These are phyloP conservation scores for Lasioglossum oenotherae DNA, from an alignment of 2,888 invertebrate genomes.

Conservation along the genomic window DNA sequence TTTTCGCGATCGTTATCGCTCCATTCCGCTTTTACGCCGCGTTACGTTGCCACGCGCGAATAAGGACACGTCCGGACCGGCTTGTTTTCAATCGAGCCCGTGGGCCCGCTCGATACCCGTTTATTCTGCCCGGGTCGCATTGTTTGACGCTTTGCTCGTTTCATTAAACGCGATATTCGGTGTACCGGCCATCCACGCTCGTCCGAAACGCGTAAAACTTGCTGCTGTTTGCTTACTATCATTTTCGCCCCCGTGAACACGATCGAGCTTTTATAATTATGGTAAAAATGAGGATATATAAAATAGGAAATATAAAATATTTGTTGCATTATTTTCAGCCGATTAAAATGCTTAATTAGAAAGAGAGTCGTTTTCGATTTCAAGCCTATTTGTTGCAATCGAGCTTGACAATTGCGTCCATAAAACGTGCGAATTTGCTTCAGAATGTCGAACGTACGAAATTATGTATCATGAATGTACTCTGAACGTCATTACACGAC, in stretches of 20 bases:
- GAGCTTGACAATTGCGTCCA: not conserved
- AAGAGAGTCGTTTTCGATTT: too few species aligned
- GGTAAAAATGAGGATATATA: too few species aligned
- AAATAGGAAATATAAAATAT: not conserved
- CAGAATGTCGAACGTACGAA: not conserved
- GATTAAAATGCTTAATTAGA: not conserved
- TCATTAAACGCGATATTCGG: conserved; percentile 2
- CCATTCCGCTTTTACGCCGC: conserved; percentile 5
- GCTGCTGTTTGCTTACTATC: not conserved
- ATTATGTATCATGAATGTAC: not conserved
- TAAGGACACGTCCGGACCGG: conserved; percentile 12
- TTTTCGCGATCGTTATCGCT: conserved; percentile 36
- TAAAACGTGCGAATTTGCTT: not conserved
- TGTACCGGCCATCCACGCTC: not conserved
- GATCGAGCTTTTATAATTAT: not conserved
- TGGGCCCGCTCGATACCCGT: not conserved
- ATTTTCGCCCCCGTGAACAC: not conserved
- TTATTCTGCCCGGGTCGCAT: conserved; percentile 3
- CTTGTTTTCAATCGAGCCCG: conserved; percentile 16
- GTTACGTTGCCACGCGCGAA: conserved; percentile 21
- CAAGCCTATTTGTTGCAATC: not conserved
- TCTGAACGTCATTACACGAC: not conserved
- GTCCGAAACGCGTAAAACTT: not conserved
- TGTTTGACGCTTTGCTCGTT: conserved; percentile 11
- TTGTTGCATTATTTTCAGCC: not conserved